These are phyloP conservation scores for Carapus acus DNA, from an alignment of 2,797 vertebrate genomes.

Conservation along the genomic window DNA sequence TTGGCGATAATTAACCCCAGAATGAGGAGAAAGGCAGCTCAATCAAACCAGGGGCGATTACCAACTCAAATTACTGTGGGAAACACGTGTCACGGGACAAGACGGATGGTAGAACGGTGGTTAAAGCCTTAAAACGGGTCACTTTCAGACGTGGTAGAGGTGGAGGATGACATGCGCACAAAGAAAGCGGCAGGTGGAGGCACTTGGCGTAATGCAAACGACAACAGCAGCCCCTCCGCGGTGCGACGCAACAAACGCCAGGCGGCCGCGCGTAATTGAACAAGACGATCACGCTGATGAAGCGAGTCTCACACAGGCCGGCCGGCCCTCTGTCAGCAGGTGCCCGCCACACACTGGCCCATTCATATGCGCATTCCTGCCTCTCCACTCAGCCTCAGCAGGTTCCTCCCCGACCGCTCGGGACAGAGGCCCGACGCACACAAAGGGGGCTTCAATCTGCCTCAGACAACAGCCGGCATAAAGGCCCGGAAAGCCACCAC, in stretches of 20 bases:
- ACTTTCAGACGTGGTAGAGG: too few species aligned
- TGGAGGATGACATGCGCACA: too few species aligned
- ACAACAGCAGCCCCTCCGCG: too few species aligned
- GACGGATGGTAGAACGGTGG: too few species aligned
- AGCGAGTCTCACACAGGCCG: conserved; percentile 52
- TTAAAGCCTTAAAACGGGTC: too few species aligned
- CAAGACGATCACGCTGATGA: conserved; percentile 64
- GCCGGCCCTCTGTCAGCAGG: conserved; percentile 66
- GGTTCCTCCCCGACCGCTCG: conserved; percentile 63
- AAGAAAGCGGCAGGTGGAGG: too few species aligned
- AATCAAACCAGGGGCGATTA: too few species aligned
- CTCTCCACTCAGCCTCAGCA: conserved; percentile 62
- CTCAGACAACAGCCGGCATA: conserved; percentile 69
- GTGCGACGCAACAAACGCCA: too few species aligned
- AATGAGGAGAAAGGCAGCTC: background rate
- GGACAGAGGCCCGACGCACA: conserved; percentile 64
- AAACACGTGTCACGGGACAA: too few species aligned
- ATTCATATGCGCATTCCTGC: conserved; percentile 72
- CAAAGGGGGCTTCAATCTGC: conserved; percentile 71
- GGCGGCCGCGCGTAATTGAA: conserved; percentile 62
- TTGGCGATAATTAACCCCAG: too few species aligned
- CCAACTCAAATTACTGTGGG: too few species aligned
- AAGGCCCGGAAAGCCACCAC: conserved; percentile 71
- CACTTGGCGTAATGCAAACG: too few species aligned
- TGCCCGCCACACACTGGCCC: conserved; percentile 63